These are phyloP conservation scores for Parauchenoglanis ngamensis DNA, from an alignment of 2,797 vertebrate species.

Conservation along the genomic window DNA sequence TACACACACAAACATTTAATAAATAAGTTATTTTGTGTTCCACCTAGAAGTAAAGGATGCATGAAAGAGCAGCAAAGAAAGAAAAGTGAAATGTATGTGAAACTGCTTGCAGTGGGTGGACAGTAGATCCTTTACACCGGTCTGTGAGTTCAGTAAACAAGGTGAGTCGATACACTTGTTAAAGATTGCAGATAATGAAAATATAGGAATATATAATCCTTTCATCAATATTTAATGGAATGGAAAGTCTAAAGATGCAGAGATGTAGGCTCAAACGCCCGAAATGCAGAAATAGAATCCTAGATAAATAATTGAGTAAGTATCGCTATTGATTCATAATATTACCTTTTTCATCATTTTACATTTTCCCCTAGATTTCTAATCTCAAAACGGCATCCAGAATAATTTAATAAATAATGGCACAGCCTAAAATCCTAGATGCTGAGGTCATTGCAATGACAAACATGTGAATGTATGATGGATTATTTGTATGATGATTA, in stretches of 20 bases:
- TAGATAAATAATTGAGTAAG: slow-evolving; percentile 57
- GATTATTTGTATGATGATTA: slow-evolving; percentile 25
- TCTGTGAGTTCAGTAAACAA: slow-evolving; percentile 36
- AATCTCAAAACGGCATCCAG: slow-evolving; percentile 21
- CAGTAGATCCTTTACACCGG: slow-evolving; percentile 31
- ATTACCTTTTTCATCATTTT: slow-evolving; percentile 36
- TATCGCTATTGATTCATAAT: slow-evolving; percentile 54
- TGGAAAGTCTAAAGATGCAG: slow-evolving; percentile 48
- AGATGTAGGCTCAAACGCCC: slow-evolving; percentile 46
- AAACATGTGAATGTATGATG: not conserved
- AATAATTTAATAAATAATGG: slow-evolving; percentile 10
- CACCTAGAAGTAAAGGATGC: not conserved
- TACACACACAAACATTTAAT: not conserved
- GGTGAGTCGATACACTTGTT: slow-evolving; percentile 58
- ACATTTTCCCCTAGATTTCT: slow-evolving; percentile 17
- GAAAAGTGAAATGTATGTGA: not conserved
- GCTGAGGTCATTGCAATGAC: slow-evolving; percentile 37
- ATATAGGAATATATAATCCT: slow-evolving; percentile 58
- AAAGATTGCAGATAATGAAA: slow-evolving; percentile 62
- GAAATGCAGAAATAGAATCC: slow-evolving; percentile 56
- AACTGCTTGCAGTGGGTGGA: slow-evolving; percentile 9
- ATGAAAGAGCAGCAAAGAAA: not conserved
- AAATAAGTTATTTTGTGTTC: not conserved
- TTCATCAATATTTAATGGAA: slow-evolving; percentile 57
- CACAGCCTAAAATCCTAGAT: not conserved